These are phyloP conservation scores for Astur gentilis DNA, from an alignment of 2,113 vertebrate species.

Conservation along the genomic window DNA sequence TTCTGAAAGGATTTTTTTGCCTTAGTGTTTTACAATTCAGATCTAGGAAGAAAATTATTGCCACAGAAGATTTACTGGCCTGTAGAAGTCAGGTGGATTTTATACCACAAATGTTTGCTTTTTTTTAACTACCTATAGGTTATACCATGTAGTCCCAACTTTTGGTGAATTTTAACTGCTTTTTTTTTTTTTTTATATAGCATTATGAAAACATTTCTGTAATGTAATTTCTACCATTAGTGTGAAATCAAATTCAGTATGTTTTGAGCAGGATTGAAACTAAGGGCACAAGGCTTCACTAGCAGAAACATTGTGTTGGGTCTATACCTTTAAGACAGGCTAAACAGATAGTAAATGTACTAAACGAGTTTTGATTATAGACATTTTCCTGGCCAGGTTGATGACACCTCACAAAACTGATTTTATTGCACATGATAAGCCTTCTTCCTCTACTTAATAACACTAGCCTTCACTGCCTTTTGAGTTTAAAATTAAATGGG, in stretches of 20 bases:
- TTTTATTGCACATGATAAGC: neutral
- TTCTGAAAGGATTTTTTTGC: too few relatives aligned
- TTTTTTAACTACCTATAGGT: too few relatives aligned
- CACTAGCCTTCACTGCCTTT: neutral
- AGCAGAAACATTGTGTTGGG: fast-evolving
- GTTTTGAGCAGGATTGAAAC: neutral
- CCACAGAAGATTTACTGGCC: too few relatives aligned
- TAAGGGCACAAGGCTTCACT: neutral
- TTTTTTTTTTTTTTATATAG: too few relatives aligned
- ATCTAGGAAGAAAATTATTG: neutral
- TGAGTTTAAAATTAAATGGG: neutral
- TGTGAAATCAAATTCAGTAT: too few relatives aligned
- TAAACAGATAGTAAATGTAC: neutral
- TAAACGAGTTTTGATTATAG: neutral
- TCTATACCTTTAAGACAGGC: neutral
- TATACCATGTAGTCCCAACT: neutral
- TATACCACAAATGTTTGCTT: neutral
- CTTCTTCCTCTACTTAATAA: neutral
- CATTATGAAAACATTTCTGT: too few relatives aligned
- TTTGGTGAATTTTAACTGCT: neutral
- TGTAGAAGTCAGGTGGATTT: neutral
- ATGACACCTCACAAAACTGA: neutral
- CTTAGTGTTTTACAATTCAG: neutral
- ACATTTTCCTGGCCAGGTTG: neutral
- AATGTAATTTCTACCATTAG: neutral